phyloP scores from a whole-genome alignment of 2,113 vertebrate species.

The Trichechus manatus region DNA sequence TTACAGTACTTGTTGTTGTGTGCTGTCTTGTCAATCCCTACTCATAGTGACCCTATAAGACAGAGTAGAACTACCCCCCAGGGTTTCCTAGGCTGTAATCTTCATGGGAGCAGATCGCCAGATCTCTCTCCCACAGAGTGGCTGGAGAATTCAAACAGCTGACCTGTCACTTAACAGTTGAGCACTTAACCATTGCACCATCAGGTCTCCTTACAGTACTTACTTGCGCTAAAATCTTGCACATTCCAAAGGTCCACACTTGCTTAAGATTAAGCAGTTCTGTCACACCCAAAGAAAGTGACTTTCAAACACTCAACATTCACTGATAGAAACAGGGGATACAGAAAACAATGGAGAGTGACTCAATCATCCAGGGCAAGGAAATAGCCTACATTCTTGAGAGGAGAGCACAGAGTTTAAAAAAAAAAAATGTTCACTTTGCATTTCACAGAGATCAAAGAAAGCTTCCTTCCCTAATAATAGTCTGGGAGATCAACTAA shows the following conservation, averaged over 20 bases:
- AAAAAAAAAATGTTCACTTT: neutral
- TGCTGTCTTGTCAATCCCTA: no score
- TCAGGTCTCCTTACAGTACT: neutral
- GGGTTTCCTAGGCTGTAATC: no score
- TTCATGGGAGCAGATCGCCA: no score
- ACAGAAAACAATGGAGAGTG: neutral
- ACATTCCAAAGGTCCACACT: neutral
- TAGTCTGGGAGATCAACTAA: neutral
- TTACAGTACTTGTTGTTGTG: neutral
- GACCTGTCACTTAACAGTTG: neutral
- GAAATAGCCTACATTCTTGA: neutral
- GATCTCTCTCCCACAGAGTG: no score
- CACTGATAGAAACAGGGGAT: neutral
- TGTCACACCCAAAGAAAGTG: neutral
- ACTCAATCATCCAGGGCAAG: neutral
- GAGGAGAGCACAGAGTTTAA: neutral
- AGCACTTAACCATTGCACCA: no score
- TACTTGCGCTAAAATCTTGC: neutral
- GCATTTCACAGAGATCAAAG: slow-evolving; percentile 15
- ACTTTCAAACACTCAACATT: neutral
- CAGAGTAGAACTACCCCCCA: no score
- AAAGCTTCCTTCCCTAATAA: neutral
- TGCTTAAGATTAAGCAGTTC: slow-evolving; percentile 20
- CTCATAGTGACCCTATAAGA: no score
- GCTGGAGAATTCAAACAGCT: no score